Base-by-base conservation (phyloP, 2,113 vertebrate genomes). In the Herpetotheres cachinnans region DNA sequence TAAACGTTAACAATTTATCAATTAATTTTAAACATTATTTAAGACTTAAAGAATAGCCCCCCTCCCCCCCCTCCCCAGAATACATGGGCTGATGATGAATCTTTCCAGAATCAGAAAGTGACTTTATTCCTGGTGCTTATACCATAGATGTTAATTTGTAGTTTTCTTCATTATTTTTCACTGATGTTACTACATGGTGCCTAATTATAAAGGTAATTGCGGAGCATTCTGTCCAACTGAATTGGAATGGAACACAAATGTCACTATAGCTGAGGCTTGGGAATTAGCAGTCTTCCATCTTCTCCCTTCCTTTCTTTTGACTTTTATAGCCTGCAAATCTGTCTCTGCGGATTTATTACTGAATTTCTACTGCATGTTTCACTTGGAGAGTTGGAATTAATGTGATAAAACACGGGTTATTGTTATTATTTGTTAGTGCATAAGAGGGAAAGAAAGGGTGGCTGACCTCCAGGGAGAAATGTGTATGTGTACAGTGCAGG, bases 341-440 rank as follows among this genome's bases (percentile, higher is more conserved):
- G 2, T 47, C 16, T 83, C 18, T 86, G 1, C 30, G 21, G 42
- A 42, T 88, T 87, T 30, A 40, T 40, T 76, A 16, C 24, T 89
- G 36, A 30, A 34, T 87, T 78, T 74, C 38, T 86, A 14, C 9
- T 42, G 32, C 16, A 10, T 47, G 11, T 86, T 26, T 80, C 27
- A 22, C 77, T 65, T 78, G 46, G n/a, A 49, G 40, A 9, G 32
- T 24, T 86, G n/a, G 42, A 85, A 55, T 79, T 77, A 14, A 7
- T 58, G 1, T 42, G n/a, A 32, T 76, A 50, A 78, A 74, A 27
- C 17, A 11, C 0, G 1, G 27, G 11, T 3, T 59, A 1, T 71
- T 79, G n/a, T n/a, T n/a, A n/a, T n/a, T n/a, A 40, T 3, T 82
- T 81, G 22, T 36, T 73, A 49, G 65, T 44, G 30, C 9, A 18